phyloP scores from a whole-genome alignment of 30 jellyfish, hydroid and myxozoan species.

The Turritopsis dohrnii region DNA sequence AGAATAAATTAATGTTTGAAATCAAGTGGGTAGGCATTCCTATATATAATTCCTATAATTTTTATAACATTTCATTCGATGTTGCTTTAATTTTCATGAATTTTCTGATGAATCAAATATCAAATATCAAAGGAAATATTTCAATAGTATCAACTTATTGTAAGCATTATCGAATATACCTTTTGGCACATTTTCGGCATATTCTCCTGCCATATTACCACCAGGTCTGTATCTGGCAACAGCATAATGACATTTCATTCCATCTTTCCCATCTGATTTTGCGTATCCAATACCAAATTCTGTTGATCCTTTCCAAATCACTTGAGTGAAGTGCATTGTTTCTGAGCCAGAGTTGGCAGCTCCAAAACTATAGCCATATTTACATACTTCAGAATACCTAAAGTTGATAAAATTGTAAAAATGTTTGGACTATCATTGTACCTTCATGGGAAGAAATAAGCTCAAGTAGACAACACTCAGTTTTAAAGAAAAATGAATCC shows the following conservation, averaged over 20 bases:
- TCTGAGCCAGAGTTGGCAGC: slow-evolving; percentile 19
- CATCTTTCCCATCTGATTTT: slow-evolving; percentile 31
- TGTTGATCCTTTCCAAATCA: slow-evolving; percentile 61
- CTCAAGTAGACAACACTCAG: no score
- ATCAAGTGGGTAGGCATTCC: no score
- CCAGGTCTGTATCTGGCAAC: slow-evolving; percentile 61
- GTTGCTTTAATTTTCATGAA: no score
- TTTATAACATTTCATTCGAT: no score
- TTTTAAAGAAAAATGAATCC: no score
- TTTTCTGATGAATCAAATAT: no score
- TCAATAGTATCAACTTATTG: not conserved
- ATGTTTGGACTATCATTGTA: no score
- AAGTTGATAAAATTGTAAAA: not conserved
- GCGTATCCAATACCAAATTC: slow-evolving; percentile 80
- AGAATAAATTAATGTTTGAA: no score
- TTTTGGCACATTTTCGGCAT: slow-evolving; percentile 51
- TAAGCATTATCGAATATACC: slow-evolving; percentile 13
- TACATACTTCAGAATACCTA: slow-evolving; percentile 82
- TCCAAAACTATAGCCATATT: slow-evolving; percentile 55
- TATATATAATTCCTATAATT: no score
- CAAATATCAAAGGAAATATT: no score
- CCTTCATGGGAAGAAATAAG: no score
- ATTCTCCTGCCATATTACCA: slow-evolving; percentile 60
- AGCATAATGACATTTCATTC: slow-evolving; percentile 49
- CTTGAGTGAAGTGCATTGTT: slow-evolving; percentile 70